Percentiles rank a stretch among this genome's conserved stretches.
Conservation (phyloP, 2,113 vertebrate genomes). For the Neomonachus schauinslandi region DNA sequence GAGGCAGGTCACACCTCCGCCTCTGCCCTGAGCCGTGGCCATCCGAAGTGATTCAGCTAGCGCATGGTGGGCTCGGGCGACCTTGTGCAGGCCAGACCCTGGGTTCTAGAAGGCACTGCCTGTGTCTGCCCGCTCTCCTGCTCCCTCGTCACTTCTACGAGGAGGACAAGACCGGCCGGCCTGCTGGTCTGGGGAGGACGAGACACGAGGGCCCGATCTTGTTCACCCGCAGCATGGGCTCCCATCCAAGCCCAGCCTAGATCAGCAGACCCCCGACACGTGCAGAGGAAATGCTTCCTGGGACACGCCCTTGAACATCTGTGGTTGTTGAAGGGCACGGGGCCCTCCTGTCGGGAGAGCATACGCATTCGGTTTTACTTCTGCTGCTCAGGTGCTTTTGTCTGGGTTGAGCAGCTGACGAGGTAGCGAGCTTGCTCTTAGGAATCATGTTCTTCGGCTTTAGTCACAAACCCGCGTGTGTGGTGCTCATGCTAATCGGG, state of each 20-base stretch:
- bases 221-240: no score
- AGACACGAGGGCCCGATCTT: not conserved
- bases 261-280: not conserved
- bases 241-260: no score
- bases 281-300: not conserved
- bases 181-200: not conserved
- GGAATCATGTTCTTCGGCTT: no score
- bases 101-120: not conserved
- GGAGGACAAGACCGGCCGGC: not conserved
- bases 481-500: no score
- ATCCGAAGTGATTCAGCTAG: no score
- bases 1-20: not conserved
- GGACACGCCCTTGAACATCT: no score
- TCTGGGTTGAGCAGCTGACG: no score
- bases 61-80: rapidly evolving
- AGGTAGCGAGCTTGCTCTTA: no score
- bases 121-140: not conserved
- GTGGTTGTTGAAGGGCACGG: not conserved
- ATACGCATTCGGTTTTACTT: rapidly evolving
- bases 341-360: no score
- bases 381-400: no score
- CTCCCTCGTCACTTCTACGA: not conserved
- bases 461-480: no score
- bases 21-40: not conserved
- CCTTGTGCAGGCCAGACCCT: not conserved